Evolutionary conservation across 2,797 vertebrate species (phyloP).

Genomic region (Phyllotis vaccarum): DNA sequence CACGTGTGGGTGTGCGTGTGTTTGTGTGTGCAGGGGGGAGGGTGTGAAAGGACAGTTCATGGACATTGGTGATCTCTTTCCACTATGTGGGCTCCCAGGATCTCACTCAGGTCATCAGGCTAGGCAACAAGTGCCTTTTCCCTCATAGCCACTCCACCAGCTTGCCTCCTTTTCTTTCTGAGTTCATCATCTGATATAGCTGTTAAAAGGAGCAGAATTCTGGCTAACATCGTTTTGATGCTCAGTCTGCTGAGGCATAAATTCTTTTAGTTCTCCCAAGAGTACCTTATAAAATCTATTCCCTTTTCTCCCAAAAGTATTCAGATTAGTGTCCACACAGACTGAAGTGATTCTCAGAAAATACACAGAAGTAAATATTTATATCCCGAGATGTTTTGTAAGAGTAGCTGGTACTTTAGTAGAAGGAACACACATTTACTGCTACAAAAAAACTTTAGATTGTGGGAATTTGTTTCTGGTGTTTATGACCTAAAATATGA

Average conservation of each 20-base stretch:
- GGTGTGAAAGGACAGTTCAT: background rate
- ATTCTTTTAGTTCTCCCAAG: background rate
- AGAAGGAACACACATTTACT: conserved; percentile 41
- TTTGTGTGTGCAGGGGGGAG: background rate
- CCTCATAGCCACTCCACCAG: background rate
- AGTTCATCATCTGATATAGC: background rate
- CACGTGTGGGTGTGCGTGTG: too few relatives aligned
- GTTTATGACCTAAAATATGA: conserved; percentile 31
- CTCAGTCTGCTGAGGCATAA: background rate
- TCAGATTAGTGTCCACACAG: background rate
- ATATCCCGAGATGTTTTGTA: background rate
- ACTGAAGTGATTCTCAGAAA: conserved; percentile 51
- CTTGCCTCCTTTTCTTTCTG: background rate
- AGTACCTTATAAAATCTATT: background rate
- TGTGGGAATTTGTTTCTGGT: conserved; percentile 29
- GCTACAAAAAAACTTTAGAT: conserved; percentile 14
- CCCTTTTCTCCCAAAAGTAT: conserved; percentile 25
- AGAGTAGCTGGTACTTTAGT: background rate
- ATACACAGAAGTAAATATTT: conserved; percentile 47
- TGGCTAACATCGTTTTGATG: background rate
- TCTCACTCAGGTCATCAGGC: background rate
- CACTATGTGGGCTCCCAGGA: background rate
- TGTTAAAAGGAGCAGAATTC: background rate
- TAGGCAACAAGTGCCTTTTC: background rate
- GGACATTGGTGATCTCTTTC: background rate